Base-by-base conservation (phyloP, 2,888 invertebrate genomes). In the Pristionchus mayeri region DNA sequence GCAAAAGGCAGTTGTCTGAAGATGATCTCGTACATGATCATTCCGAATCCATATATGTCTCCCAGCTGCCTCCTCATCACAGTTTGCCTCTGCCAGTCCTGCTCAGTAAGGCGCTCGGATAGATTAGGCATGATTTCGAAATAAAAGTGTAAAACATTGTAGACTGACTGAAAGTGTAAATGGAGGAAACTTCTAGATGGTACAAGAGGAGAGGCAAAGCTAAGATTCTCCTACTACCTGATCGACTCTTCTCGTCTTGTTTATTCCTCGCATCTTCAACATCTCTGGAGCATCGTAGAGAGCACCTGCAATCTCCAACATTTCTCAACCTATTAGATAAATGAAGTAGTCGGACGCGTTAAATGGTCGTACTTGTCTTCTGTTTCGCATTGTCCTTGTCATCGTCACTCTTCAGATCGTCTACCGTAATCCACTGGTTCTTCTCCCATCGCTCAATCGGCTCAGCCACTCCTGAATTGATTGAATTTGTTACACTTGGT, bases 371-470 rank as follows among this genome's bases (percentile, higher is more conserved):
- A 88, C 90, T 89, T 27, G 91, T 91, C 18, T 85, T 84, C 83
- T 91, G 91, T 13, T 89, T 87, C 16, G 91, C 91, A 80, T 90
- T 90, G 3, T 87, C 87, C 75, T 91, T 91, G 85, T 91, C 91
- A 75, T 91, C 91, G 18, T 90, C 89, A 1, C 79, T 63, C 50
- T 84, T 84, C 34, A 91, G 79, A 4, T 86, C 85, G 54, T 88
- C 89, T 18, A 89, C 86, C 11, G 85, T 87, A 34, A 91, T 89
- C 24, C 88, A 67, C 67, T 89, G 90, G 50, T 90, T 87, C 83
- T 92, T 92, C 63, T 90, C 90, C 92, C 92, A 92, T 44, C 92
- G 87, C n/a, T n/a, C n/a, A n/a, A n/a, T n/a, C n/a, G n/a, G n/a
- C n/a, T n/a, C n/a, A n/a, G n/a, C n/a, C n/a, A 91, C 16, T 90